phyloP scores from a whole-genome alignment of 2,888 invertebrate species.

The Elmis aenea region DNA sequence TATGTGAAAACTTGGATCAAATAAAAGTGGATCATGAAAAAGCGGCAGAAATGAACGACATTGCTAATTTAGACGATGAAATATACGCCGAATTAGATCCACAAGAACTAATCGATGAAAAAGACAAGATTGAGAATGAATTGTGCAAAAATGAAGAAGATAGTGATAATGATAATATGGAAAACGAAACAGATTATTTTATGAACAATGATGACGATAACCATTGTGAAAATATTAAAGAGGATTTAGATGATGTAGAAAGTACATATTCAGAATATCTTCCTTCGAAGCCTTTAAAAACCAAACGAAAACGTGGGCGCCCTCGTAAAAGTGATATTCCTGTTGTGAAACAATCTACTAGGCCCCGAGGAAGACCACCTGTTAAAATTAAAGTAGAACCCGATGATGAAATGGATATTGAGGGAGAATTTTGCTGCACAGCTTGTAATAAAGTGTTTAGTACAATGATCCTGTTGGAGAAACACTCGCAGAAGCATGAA shows the following conservation, averaged over 20 bases:
- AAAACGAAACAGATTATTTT: conserved; percentile 8
- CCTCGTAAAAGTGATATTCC: conserved; percentile 36
- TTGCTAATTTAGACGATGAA: conserved; percentile 12
- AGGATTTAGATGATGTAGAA: conserved; percentile 27
- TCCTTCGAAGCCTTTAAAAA: conserved; percentile 31
- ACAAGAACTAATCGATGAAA: conserved; percentile 17
- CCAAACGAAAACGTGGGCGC: conserved; percentile 37
- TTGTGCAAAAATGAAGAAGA: conserved; percentile 7
- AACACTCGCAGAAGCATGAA: conserved; percentile 36
- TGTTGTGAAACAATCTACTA: conserved; percentile 17
- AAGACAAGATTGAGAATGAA: conserved; percentile 18
- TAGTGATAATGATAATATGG: conserved; percentile 1
- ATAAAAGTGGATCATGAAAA: conserved; percentile 4
- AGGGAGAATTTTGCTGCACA: conserved; percentile 35
- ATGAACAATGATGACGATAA: neutral
- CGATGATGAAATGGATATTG: conserved; percentile 26
- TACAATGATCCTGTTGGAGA: conserved; percentile 35
- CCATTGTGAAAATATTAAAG: conserved; percentile 5
- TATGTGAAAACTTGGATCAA: conserved; percentile 24
- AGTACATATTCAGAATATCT: conserved; percentile 41
- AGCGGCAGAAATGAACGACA: conserved; percentile 12
- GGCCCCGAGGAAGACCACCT: conserved; percentile 30
- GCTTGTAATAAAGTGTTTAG: conserved; percentile 36
- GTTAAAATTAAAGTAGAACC: conserved; percentile 23
- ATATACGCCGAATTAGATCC: conserved; percentile 20